Evolutionary conservation across 2,888 invertebrate genomes (phyloP), one percentile per base, ranked within the genome.

Genomic region (Halictus ligatus): DNA sequence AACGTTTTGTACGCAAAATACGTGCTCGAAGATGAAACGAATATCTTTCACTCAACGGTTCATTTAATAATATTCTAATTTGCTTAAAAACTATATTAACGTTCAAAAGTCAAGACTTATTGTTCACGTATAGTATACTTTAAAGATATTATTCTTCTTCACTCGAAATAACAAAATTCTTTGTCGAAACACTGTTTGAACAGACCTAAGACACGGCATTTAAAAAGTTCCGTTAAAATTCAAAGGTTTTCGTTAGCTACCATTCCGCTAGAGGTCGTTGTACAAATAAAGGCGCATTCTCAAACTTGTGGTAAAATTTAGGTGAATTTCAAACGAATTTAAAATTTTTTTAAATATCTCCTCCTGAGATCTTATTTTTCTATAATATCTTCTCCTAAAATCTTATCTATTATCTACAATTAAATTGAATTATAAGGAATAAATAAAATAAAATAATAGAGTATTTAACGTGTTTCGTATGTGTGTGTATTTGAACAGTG

Each of bases 191-290:
- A 48, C 54, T 35, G 12, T 25, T 82, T 85, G n/a, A 48, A 84
- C 72, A 43, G 87, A 64, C 50, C 21, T 25, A 48, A 25, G 10
- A 13, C 43, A 43, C n/a, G 69, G 25, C 60, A 80, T 79, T 89
- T 85, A 82, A 85, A 90, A 85, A 78, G 71, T 82, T 64, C 80
- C 90, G 89, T 90, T 90, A 67, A 74, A 74, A 90, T 87, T 90
- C 75, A 75, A 87, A 90, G 48, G 21, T 3, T 18, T 67, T 29
- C 29, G 54, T 73, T 21, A 5, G 13, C 15, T 25, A 21, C 25
- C 64, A 75, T 25, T 54, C n/a, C 73, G 8, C 10, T 48, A 89
- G 89, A 58, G 73, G 87, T 58, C 87, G 67, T 75, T 25, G 0
- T 15, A 43, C 0, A 10, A 21, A 13, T 82, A 67, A 83, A 80